Percentiles rank a stretch among this genome's conserved stretches.
These are phyloP conservation scores for Akabosia matsudoensis DNA, from an alignment of 1,140 invertebrate species.

Conservation along the genomic window DNA sequence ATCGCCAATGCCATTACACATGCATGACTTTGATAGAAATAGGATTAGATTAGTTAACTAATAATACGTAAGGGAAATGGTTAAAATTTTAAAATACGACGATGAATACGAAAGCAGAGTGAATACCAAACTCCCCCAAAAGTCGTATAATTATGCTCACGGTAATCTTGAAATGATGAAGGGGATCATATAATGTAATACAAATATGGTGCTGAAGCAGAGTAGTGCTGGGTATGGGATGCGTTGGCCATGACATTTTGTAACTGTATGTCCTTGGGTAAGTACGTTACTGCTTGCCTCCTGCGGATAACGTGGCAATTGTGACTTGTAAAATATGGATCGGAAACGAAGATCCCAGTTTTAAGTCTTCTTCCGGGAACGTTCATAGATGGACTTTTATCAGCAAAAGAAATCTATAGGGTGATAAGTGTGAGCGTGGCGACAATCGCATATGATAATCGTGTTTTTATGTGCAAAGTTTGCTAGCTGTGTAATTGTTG, in stretches of 20 bases:
- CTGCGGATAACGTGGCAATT: not conserved
- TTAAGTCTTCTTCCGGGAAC: constrained; percentile 11
- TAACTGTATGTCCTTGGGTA: not conserved
- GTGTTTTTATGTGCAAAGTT: too few species aligned
- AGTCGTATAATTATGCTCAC: too few species aligned
- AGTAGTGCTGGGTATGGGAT: too few species aligned
- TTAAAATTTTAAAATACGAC: not conserved
- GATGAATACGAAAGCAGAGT: not conserved
- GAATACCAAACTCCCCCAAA: too few species aligned
- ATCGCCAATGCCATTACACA: too few species aligned
- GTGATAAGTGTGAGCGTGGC: not conserved
- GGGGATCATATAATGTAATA: too few species aligned
- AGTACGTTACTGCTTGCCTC: not conserved
- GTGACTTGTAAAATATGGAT: not conserved
- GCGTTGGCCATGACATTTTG: constrained; percentile 11
- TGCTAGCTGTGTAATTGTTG: too few species aligned
- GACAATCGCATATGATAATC: not conserved
- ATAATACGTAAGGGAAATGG: not conserved
- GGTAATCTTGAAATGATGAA: too few species aligned
- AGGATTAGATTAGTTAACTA: not conserved
- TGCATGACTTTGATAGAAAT: too few species aligned
- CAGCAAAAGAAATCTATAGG: not conserved
- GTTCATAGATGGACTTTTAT: not conserved
- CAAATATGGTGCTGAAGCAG: too few species aligned
- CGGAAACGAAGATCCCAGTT: not conserved